Conservation (phyloP, 2,797 vertebrate genomes). For the Scomberomorus guttatus region DNA sequence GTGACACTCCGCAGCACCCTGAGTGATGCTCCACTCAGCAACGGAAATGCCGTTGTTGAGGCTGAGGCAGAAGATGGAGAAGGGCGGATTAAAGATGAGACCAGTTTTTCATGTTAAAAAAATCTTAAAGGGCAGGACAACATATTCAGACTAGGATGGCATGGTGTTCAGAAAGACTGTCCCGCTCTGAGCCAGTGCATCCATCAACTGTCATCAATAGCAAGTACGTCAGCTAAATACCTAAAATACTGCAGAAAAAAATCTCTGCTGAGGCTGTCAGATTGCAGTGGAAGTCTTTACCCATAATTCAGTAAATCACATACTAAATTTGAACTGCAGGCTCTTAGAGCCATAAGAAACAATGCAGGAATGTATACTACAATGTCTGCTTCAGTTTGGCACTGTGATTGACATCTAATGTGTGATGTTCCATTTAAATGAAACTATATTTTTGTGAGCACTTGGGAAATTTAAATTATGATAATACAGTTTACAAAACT, state of each 20-base stretch:
- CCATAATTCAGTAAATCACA: constrained; percentile 23
- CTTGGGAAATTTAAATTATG: neutral
- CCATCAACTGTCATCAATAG: constrained; percentile 24
- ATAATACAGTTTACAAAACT: neutral
- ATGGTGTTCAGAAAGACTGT: neutral
- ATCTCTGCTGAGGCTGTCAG: neutral
- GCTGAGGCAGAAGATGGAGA: constrained; percentile 71
- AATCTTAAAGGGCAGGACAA: neutral
- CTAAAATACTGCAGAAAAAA: constrained; percentile 25
- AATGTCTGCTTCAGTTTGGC: neutral
- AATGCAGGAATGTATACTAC: neutral
- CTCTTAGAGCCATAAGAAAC: neutral
- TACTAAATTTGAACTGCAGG: neutral
- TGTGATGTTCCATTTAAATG: neutral
- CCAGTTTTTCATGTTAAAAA: constrained; percentile 61
- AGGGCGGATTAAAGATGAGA: constrained; percentile 72
- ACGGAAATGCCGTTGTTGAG: constrained; percentile 61
- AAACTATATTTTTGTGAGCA: neutral
- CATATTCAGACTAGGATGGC: neutral
- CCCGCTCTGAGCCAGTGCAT: constrained; percentile 1
- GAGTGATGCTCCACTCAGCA: constrained; percentile 81
- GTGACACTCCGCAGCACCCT: constrained; percentile 89
- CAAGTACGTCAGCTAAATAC: constrained; percentile 33
- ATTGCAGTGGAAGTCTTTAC: constrained; percentile 10
- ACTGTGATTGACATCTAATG: neutral